Evolutionary conservation across 2,797 vertebrate species (phyloP), one percentile per base, ranked within the genome.

Genomic region (Lutjanus argentimaculatus): DNA sequence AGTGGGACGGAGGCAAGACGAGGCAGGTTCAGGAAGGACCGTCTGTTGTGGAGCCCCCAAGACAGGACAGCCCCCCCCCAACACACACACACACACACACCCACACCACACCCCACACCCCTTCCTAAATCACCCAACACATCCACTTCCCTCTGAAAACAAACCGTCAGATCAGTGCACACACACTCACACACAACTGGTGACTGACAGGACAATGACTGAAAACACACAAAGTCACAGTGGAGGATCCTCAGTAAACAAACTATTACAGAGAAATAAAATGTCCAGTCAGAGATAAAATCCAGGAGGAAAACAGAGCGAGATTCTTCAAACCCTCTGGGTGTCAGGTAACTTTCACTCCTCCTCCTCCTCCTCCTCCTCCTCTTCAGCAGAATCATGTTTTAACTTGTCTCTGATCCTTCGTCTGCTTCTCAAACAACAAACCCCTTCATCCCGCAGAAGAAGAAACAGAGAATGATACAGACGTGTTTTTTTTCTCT

Each of bases 111-210:
- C n/a, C n/a, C n/a, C n/a, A n/a, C n/a, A n/a, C n/a, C n/a, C n/a
- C n/a, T 64, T n/a, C 48, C 15, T 57, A 75, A 86, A 78, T 87
- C 79, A 67, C 66, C 65, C 43, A 7, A 92, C 87, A 87, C 79
- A 79, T 77, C 55, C 80, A 85, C 85, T 90, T 90, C 90, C 84
- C 76, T 89, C 51, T 81, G 80, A 88, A 91, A 90, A 91, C 88
- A n/a, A n/a, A 85, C 55, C 30, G 49, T 51, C 63, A 43, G 22
- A 51, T 12, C 46, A 40, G 14, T 11, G 12, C 15, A 6, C 48
- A 17, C 21, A 48, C 53, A 10, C 1, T 0, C 11, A 19, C 1
- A 8, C 1, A 55, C 11, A 42, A 16, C 21, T 10, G 9, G 4
- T 62, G 77, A 80, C 10, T 22, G 62, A 77, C 40, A 2, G 21